These are phyloP conservation scores for Drosophila kepulauana DNA, from an alignment of 1,140 invertebrate genomes.

Conservation along the genomic window DNA sequence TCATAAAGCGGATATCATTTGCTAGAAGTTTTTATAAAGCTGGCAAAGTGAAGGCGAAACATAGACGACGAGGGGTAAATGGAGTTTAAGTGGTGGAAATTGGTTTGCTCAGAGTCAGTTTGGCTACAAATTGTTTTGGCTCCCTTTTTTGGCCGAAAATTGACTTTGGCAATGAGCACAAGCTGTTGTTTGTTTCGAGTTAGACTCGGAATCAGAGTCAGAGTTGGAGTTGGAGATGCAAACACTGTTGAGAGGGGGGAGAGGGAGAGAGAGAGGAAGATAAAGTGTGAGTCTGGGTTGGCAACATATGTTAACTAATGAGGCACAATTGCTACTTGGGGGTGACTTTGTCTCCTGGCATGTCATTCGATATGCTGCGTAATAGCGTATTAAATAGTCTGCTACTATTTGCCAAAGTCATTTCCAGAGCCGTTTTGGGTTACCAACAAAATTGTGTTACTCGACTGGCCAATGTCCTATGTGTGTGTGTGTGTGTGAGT, in stretches of 20 bases:
- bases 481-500: constrained; percentile 18
- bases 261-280: no score
- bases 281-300: constrained; percentile 28
- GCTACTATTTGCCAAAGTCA: constrained; percentile 80
- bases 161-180: constrained; percentile 81
- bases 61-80: constrained; percentile 23
- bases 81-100: constrained; percentile 32
- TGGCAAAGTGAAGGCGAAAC: constrained; percentile 10
- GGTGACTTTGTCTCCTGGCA: constrained; percentile 44
- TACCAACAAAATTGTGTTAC: constrained; percentile 46
- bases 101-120: constrained; percentile 42
- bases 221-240: background rate
- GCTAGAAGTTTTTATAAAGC: constrained; percentile 77
- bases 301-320: constrained; percentile 83
- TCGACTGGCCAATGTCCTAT: constrained; percentile 48
- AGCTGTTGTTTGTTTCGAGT: constrained; percentile 65
- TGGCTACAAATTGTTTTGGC: constrained; percentile 63
- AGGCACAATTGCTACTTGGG: constrained; percentile 41
- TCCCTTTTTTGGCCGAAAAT: constrained; percentile 67
- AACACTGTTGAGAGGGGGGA: background rate
- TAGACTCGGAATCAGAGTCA: background rate
- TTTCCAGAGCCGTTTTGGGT: constrained; percentile 71
- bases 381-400: constrained; percentile 84
- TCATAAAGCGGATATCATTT: constrained; percentile 70
- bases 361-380: constrained; percentile 81